Percentiles rank a stretch among this genome's conserved stretches.
Evolutionary conservation across 2,797 vertebrate genomes (phyloP).

Genomic region (Aeoliscus strigatus): DNA sequence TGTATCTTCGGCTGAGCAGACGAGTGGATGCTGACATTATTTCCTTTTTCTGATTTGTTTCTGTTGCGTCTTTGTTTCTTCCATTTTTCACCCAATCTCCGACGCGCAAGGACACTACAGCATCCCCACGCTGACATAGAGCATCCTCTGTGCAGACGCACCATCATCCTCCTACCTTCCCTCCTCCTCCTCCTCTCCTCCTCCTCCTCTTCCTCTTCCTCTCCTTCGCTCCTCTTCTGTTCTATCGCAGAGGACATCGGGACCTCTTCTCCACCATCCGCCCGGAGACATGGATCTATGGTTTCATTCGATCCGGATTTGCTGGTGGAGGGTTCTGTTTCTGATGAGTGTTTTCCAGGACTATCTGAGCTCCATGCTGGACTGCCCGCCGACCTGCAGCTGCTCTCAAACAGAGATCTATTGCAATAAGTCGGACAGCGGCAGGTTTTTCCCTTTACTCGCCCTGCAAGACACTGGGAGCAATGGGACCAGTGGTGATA

Average conservation of each 20-base stretch:
- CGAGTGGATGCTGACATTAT: conserved; percentile 58
- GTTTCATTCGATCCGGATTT: conserved; percentile 87
- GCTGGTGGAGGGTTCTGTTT: conserved; percentile 93
- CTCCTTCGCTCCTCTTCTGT: conserved; percentile 40
- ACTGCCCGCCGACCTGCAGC: conserved; percentile 95
- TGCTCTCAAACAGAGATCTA: conserved; percentile 94
- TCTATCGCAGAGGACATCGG: conserved; percentile 68
- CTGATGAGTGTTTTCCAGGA: conserved; percentile 91
- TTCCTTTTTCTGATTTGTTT: conserved; percentile 45
- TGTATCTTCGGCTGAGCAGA: conserved; percentile 72
- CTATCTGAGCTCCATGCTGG: conserved; percentile 91
- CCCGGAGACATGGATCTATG: conserved; percentile 93
- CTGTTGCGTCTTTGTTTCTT: conserved; percentile 9
- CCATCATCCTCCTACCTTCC: conserved; percentile 38
- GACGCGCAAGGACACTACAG: conserved; percentile 71
- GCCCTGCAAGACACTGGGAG: conserved; percentile 85
- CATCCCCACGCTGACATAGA: conserved; percentile 65
- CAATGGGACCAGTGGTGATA: conserved; percentile 87
- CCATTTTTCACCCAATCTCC: conserved; percentile 45
- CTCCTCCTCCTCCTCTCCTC: conserved; percentile 1
- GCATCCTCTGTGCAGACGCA: conserved; percentile 69
- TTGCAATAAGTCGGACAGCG: conserved; percentile 95
- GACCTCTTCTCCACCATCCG: conserved; percentile 59
- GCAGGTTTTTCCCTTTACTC: conserved; percentile 93
- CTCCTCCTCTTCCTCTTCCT: conserved; percentile 33